Evolutionary conservation across 2,113 vertebrate species (phyloP), one percentile per base, ranked within the genome.

Genomic region (Erythrolamprus reginae): DNA sequence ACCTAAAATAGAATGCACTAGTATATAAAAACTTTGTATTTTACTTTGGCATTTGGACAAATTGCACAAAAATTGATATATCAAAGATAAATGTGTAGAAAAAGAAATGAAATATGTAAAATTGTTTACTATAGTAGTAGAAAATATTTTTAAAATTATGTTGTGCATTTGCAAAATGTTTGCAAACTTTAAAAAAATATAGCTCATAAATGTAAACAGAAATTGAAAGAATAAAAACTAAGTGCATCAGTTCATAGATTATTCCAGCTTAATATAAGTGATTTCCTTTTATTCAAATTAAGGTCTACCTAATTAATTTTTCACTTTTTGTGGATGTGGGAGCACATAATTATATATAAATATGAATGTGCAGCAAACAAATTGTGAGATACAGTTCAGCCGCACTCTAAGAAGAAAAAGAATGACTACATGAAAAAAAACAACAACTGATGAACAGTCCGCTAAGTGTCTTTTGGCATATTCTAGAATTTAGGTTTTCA

Each of bases 401-500:
- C 28, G 17, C 70, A 26, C 7, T 38, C 52, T 55, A 45, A 53
- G 61, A 26, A 33, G 51, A 51, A 87, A 19, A 52, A 90, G 51
- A 17, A 53, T 56, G 45, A 77, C 33, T 19, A 77, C 3, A 91
- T 33, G 8, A 9, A 17, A 92, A 90, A 94, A 94, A 90, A 82
- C n/a, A n/a, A n/a, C n/a, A 21, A 91, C 33, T 47, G 96, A 95
- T 88, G 92, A 93, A 82, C 33, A 58, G 19, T 87, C 65, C 17
- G 91, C 82, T 87, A 96, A 92, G 91, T 93, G 95, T 90, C 88
- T 93, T 70, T 92, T 89, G 88, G 88, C 12, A 93, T 93, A 82
- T 38, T 45, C 56, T 84, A 92, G 89, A 89, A 50, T 89, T 91
- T 94, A 93, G 89, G 88, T 91, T 96, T 97, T 93, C 89, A 24